Conservation (phyloP, 2,888 invertebrate genomes). For the Noctua pronuba region DNA sequence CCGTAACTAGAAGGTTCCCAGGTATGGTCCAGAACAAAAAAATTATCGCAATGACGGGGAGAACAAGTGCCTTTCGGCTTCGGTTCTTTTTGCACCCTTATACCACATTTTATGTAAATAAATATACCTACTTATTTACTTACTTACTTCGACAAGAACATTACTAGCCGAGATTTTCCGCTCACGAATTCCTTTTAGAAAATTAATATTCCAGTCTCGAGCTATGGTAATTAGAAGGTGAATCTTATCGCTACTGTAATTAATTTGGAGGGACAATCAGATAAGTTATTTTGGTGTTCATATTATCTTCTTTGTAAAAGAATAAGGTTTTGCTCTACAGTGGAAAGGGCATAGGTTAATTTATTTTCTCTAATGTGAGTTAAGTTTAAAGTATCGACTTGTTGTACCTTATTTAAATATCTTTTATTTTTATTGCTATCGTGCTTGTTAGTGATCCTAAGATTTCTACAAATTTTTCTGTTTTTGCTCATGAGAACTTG, state of each 20-base stretch:
- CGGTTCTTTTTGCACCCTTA: too few relatives aligned
- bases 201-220: constrained; percentile 26
- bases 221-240: neutral
- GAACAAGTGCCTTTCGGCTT: too few relatives aligned
- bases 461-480: too few relatives aligned
- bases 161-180: constrained; percentile 12
- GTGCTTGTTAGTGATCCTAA: too few relatives aligned
- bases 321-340: neutral
- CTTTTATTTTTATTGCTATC: too few relatives aligned
- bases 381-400: neutral
- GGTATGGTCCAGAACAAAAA: too few relatives aligned
- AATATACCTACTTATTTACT: too few relatives aligned
- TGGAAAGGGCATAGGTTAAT: neutral
- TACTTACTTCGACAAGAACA: neutral
- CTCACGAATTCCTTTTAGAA: neutral
- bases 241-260: constrained; percentile 20
- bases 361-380: neutral
- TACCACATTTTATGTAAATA: too few relatives aligned
- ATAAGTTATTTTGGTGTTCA: neutral
- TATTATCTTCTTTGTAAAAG: neutral
- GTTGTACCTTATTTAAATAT: too few relatives aligned
- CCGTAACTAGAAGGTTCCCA: too few relatives aligned
- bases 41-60: too few relatives aligned
- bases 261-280: constrained; percentile 13
- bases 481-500: too few relatives aligned